These are phyloP conservation scores for Lucifuga dentata DNA, from an alignment of 2,113 vertebrate species.

Conservation along the genomic window DNA sequence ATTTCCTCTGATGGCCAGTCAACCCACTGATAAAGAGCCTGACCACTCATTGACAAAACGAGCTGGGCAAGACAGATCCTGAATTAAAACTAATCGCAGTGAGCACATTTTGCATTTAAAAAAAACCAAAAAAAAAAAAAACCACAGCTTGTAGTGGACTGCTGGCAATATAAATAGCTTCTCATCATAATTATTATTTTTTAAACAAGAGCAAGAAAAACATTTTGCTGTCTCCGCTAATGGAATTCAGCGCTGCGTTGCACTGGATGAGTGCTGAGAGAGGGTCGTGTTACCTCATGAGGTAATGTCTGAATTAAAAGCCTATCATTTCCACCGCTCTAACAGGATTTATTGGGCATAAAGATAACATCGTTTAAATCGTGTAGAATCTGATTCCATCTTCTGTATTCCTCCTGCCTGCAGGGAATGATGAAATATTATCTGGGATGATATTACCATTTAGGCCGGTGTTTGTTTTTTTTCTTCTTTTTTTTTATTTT, in stretches of 20 bases:
- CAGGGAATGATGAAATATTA: conserved; percentile 52
- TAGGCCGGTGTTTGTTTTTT: too few species aligned
- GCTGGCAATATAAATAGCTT: background rate
- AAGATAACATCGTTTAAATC: conserved; percentile 52
- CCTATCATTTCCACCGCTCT: conserved; percentile 40
- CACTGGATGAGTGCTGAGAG: conserved; percentile 28
- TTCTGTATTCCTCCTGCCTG: conserved; percentile 28
- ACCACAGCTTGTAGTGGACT: too few species aligned
- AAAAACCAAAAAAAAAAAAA: too few species aligned
- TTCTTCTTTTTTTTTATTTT: background rate
- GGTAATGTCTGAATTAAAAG: conserved; percentile 64
- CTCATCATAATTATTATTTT: background rate
- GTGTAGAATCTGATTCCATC: conserved; percentile 53
- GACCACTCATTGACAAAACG: conserved; percentile 18
- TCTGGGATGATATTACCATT: conserved; percentile 40
- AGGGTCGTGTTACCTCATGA: conserved; percentile 41
- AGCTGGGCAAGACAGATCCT: background rate
- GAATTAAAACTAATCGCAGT: background rate
- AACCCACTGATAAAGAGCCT: conserved; percentile 47
- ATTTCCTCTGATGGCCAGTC: conserved; percentile 41
- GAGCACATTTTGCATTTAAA: background rate
- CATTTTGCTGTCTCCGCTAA: background rate
- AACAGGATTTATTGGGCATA: conserved; percentile 56
- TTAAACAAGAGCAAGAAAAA: background rate
- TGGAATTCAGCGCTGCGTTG: conserved; percentile 21